phyloP scores from a whole-genome alignment of 2,797 vertebrate genomes.

The Danio choprae region DNA sequence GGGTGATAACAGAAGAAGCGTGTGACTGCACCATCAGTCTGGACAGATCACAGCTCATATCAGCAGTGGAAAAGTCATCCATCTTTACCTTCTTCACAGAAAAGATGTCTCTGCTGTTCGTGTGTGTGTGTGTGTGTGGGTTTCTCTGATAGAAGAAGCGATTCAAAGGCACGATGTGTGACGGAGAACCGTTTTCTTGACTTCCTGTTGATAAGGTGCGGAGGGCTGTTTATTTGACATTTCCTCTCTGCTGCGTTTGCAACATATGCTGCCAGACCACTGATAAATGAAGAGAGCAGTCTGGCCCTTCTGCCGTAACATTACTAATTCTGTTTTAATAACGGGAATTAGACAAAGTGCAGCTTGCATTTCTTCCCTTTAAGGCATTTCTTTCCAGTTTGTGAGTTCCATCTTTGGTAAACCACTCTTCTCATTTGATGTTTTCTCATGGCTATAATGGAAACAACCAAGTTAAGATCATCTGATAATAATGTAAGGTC shows the following conservation, averaged over 20 bases:
- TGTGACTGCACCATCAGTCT: constrained; percentile 5
- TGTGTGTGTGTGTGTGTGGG: background rate
- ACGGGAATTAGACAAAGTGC: background rate
- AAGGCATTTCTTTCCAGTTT: constrained; percentile 13
- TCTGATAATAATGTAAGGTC: constrained; percentile 4
- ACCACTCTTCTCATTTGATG: background rate
- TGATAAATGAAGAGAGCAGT: constrained; percentile 50
- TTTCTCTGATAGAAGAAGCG: constrained; percentile 8
- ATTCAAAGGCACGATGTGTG: constrained; percentile 19
- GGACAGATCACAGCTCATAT: constrained; percentile 1
- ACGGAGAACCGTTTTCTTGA: constrained; percentile 32
- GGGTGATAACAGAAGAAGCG: background rate
- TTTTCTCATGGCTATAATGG: background rate
- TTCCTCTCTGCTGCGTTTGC: constrained; percentile 49
- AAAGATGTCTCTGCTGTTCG: background rate
- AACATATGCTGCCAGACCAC: constrained; percentile 47
- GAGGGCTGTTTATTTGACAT: constrained; percentile 63
- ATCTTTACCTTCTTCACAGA: constrained; percentile 4
- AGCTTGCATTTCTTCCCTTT: background rate
- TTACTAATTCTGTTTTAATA: constrained; percentile 33
- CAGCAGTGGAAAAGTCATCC: constrained; percentile 12
- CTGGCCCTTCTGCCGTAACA: constrained; percentile 15
- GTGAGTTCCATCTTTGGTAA: constrained; percentile 3
- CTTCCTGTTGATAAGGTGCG: constrained; percentile 60
- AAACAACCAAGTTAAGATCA: background rate